phyloP scores from a whole-genome alignment of 2,113 vertebrate genomes.

The Arvicanthis niloticus region DNA sequence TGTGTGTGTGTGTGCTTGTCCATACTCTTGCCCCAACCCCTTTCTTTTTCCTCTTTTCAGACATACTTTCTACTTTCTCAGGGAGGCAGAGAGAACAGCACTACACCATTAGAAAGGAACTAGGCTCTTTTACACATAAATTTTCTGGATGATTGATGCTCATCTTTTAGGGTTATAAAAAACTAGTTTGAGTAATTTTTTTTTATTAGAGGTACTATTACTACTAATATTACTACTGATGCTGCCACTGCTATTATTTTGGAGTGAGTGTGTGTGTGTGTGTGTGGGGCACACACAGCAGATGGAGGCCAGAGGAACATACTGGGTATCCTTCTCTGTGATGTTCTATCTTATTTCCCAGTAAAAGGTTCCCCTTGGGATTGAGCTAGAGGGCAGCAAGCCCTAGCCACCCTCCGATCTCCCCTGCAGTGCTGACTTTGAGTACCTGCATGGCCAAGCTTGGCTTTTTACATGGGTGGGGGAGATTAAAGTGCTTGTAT shows the following conservation, averaged over 20 bases:
- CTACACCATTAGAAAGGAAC: background rate
- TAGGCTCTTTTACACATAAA: background rate
- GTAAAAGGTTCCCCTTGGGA: no score
- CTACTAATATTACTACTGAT: background rate
- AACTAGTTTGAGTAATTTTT: background rate
- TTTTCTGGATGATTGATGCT: conserved; percentile 57
- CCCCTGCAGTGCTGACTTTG: background rate
- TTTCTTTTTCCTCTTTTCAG: background rate
- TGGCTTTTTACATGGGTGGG: background rate
- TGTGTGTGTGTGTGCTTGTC: background rate
- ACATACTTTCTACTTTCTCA: conserved; percentile 69
- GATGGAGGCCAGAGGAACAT: background rate
- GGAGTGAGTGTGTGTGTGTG: background rate
- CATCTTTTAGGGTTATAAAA: conserved; percentile 11
- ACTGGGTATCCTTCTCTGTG: background rate
- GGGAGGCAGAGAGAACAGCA: conserved; percentile 63
- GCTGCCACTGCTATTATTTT: background rate
- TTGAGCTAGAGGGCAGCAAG: background rate
- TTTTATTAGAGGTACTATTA: background rate
- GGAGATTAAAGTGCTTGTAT: background rate
- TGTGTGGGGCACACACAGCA: background rate
- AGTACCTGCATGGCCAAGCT: background rate
- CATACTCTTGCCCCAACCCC: background rate
- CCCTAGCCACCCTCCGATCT: no score
- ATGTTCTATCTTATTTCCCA: background rate